These are phyloP conservation scores for Diachasma alloeum DNA, from an alignment of 1,140 invertebrate genomes.

Conservation along the genomic window DNA sequence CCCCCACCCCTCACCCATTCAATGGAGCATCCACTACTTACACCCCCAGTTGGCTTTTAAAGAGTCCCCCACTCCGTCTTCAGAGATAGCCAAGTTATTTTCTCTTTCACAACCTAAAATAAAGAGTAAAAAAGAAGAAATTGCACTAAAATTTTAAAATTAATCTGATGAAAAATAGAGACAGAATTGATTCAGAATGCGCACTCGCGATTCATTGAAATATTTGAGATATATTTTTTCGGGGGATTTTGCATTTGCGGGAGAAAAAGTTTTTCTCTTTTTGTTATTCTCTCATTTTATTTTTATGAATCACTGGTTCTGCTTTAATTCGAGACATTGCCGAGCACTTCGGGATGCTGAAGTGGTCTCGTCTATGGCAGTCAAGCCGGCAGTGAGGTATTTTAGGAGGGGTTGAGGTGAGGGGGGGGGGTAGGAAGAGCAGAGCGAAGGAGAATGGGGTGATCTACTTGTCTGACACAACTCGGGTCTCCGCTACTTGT, in stretches of 20 bases:
- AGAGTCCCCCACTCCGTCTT: neutral
- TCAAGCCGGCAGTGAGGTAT: neutral
- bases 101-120: neutral
- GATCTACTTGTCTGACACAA: conserved; percentile 44
- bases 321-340: conserved; percentile 55
- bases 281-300: neutral
- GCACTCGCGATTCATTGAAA: no score
- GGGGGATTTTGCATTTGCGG: neutral
- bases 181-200: neutral
- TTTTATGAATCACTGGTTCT: conserved; percentile 36
- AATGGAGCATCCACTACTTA: neutral
- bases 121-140: neutral
- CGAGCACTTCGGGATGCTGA: conserved; percentile 40
- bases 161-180: neutral
- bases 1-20: neutral
- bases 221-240: conserved; percentile 28
- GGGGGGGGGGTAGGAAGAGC: conserved; percentile 3
- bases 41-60: neutral
- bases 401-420: neutral
- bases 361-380: conserved; percentile 40
- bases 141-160: neutral
- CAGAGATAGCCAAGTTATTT: neutral
- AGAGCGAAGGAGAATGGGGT: neutral
- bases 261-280: neutral
- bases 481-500: conserved; percentile 44